Evolutionary conservation across 1,140 invertebrate species (phyloP), one percentile per base, ranked within the genome.

Genomic region (Gryon sp.): DNA sequence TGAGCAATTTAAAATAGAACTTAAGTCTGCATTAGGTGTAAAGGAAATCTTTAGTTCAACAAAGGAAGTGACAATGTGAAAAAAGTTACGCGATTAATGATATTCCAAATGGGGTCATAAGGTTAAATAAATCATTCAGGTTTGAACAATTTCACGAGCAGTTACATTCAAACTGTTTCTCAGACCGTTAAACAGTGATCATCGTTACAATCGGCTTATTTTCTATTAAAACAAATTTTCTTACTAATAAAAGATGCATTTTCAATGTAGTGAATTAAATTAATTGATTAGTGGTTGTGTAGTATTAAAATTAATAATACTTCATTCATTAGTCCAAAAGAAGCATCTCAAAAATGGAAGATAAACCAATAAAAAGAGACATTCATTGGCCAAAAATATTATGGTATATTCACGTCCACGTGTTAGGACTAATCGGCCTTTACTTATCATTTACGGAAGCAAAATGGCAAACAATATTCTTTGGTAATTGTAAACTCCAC

Each of bases 41-140:
- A 34, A 34, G n/a, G 11, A 34, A 34, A 34, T 34, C 14, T 12
- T 12, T 4, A 11, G 14, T 11, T 22, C 6, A 30, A 18, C 36
- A 53, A 38, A 83, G 86, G 86, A 87, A 87, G 83, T 87, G 86
- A 87, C 82, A 19, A 63, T 76, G 82, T 77, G 40, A 62, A 75
- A 80, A 84, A 81, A 48, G 11, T 60, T 28, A 62, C 6, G 20
- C 41, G 26, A 62, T 60, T 63, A 36, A 69, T 55, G 46, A 30
- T 83, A 85, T 85, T 84, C 81, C 3, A 32, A 46, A 24, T 16
- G 14, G 30, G 82, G 79, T 82, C 65, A 38, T 8, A 40, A 72
- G 82, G 82, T 83, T 76, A 80, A 81, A 41, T 55, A 53, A 79
- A 82, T 40, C 48, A 34, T 72, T 55, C 48, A 43, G 26, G 41